Base-by-base conservation (phyloP, 1,140 invertebrate genomes). In the Papilio glaucus region DNA sequence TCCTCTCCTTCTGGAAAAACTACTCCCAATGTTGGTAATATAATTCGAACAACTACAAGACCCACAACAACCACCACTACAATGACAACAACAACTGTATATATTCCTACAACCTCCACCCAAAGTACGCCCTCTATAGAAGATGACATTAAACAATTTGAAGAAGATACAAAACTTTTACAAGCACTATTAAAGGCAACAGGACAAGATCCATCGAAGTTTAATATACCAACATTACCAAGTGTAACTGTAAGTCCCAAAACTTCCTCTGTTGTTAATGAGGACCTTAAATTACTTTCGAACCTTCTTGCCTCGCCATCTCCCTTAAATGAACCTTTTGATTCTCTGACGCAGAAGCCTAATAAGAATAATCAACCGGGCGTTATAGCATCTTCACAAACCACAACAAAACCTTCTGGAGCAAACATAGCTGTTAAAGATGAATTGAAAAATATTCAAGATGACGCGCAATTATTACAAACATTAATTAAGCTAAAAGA, bases 91-190 rank as follows among this genome's bases (percentile, higher is more conserved):
- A 80, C 76, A n/a, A 77, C 84, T 39, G 79, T 76, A 57, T 76
- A 81, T 45, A 78, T 76, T 62, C 75, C 81, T 53, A 82, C 83
- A 71, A 84, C 79, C 39, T 75, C 78, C 63, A 82, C 77, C 37
- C 76, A 75, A 74, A 83, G 74, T 41, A 83, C 84, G 15, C 89
- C 87, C 71, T 89, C 93, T n/a, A 83, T 93, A 60, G 88, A 94
- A 82, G 93, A 92, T 70, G 92, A 94, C 77, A 87, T 94, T 29
- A 88, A 86, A 80, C 87, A 90, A 76, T 93, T 93, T 73, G 88
- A 94, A 84, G 87, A 94, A 83, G 92, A 94, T 74, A 91, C 92
- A 26, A 94, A 93, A 80, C 79, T 94, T 10, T 82, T 94, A 71
- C 91, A 93, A 79, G 88, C 88, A 53, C 79, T 94, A 33, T 77